Evolutionary conservation across 2,797 vertebrate species (phyloP), one percentile per base, ranked within the genome.

Genomic region (Acridotheres tristis): DNA sequence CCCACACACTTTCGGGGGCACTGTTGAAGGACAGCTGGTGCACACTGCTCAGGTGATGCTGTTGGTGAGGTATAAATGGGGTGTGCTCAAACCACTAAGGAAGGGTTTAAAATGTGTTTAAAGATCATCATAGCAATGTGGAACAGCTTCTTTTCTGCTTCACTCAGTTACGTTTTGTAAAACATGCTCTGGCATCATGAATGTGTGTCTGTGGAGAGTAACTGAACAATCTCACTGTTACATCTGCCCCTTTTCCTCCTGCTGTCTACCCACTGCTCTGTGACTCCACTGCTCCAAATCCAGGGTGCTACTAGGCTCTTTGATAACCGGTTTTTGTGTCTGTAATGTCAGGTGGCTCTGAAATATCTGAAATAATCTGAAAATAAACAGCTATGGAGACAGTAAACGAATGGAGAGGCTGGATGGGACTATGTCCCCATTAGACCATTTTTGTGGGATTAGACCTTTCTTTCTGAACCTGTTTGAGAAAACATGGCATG

Each of bases 21-120:
- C 67, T 42, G 48, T 13, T 63, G 79, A 78, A 73, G 40, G 63
- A 85, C 91, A 93, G 80, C 81, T 81, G 67, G 71, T 86, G 55
- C 40, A 54, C 21, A 7, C 22, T 42, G 80, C 57, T 88, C 85
- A 96, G 95, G 92, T 97, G 93, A 93, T 91, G 53, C 34, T 86
- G 45, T 29, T 5, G 16, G 34, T 2, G 10, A 79, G 26, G 63
- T 85, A 32, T 38, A 68, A 88, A 50, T 30, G 42, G 11, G 42
- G 9, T 69, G 34, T 34, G 27, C 34, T 86, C 27, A 16, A 73
- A 59, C 13, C 10, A 8, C 32, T 16, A 78, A 84, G 32, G 25
- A 82, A 72, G 68, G 36, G 16, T 42, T 74, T 55, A 76, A 72
- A 92, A 59, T 53, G 34, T 19, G 13, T 84, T 85, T 72, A 58